Percentiles rank a stretch among this genome's conserved stretches.
phyloP scores from a whole-genome alignment of 1,140 invertebrate species.

The Drosophila prosaltans region DNA sequence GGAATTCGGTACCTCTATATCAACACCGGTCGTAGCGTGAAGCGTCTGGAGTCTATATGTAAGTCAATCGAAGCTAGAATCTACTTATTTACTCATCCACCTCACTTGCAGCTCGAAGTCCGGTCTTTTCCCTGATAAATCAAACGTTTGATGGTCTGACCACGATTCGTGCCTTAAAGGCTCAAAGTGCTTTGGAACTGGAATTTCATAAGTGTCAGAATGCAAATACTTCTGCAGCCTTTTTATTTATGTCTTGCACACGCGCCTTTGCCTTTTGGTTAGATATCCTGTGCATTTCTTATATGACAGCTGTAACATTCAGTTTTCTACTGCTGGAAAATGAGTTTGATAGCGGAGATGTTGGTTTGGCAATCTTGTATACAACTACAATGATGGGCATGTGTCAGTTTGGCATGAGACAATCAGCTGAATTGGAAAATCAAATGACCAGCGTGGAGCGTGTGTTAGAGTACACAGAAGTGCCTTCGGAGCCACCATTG shows the following conservation, averaged over 20 bases:
- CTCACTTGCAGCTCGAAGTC: conserved; percentile 84
- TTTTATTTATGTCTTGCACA: conserved; percentile 87
- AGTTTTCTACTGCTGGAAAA: conserved; percentile 84
- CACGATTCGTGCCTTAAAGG: conserved; percentile 90
- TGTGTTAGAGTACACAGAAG: conserved; percentile 89
- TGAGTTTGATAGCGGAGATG: conserved; percentile 87
- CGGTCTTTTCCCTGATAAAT: conserved; percentile 89
- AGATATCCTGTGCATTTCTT: conserved; percentile 88
- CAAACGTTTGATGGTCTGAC: conserved; percentile 90
- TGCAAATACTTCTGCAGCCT: conserved; percentile 89
- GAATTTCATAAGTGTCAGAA: conserved; percentile 89
- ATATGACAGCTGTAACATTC: conserved; percentile 85
- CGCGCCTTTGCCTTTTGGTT: conserved; percentile 86
- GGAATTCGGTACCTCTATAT: conserved; percentile 90
- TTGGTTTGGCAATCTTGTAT: conserved; percentile 92
- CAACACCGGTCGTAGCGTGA: conserved; percentile 90
- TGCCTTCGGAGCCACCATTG: conserved; percentile 84
- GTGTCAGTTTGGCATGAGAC: conserved; percentile 94
- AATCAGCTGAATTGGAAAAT: conserved; percentile 92
- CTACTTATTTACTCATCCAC: no score
- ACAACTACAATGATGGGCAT: conserved; percentile 90
- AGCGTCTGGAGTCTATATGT: conserved; percentile 93
- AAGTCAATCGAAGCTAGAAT: conserved; percentile 66
- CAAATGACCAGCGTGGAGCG: conserved; percentile 94
- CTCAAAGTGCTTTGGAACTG: conserved; percentile 86